Conservation (phyloP, 2,113 vertebrate genomes). For the Abramis brama region DNA sequence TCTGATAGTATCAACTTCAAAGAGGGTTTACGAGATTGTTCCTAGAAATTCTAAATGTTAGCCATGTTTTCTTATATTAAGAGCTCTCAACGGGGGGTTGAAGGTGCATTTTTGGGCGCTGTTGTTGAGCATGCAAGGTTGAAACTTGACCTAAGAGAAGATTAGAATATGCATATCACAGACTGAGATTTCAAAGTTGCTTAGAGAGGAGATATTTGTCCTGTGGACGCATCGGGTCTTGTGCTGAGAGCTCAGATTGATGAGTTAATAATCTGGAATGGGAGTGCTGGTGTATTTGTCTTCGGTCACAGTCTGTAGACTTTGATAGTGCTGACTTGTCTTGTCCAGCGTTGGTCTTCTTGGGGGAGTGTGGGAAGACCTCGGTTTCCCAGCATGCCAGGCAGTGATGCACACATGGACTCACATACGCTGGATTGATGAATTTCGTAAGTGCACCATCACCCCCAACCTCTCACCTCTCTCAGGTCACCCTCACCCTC, state of each 20-base stretch:
- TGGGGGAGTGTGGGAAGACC: slow-evolving; percentile 45
- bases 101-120: slow-evolving; percentile 7
- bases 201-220: neutral
- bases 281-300: slow-evolving; percentile 38
- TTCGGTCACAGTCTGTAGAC: slow-evolving; percentile 49
- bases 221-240: neutral
- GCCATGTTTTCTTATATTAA: slow-evolving; percentile 26
- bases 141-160: slow-evolving; percentile 10
- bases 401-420: slow-evolving; percentile 13
- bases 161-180: neutral
- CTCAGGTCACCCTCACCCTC: neutral
- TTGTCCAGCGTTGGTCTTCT: slow-evolving; percentile 10
- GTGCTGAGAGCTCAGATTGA: slow-evolving; percentile 36
- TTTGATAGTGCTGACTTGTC: slow-evolving; percentile 41
- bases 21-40: neutral
- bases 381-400: slow-evolving; percentile 34
- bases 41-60: neutral
- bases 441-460: slow-evolving; percentile 30
- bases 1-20: slow-evolving; percentile 34
- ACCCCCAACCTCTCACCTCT: slow-evolving; percentile 51
- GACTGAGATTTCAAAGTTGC: slow-evolving; percentile 1
- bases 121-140: neutral
- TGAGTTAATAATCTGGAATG: slow-evolving; percentile 55
- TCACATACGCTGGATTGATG: slow-evolving; percentile 53
- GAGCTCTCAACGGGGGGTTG: neutral